Evolutionary conservation across 2,113 vertebrate species (phyloP).

Genomic region (Carassius auratus): DNA sequence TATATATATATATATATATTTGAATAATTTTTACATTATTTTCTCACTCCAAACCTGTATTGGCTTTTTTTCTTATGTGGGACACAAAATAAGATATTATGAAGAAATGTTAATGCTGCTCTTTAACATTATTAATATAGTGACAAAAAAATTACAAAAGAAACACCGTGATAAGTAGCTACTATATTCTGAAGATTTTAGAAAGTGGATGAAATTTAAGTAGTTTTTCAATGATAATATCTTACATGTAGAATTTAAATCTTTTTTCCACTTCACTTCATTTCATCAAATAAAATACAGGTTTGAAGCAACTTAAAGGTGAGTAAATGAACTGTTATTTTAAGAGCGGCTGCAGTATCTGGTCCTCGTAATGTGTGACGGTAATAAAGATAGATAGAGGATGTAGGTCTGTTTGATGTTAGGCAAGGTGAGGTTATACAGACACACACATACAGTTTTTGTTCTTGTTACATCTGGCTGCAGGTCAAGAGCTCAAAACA

Average conservation of each 20-base stretch:
- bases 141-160: no score
- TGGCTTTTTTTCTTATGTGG: no score
- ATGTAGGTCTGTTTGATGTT: constrained; percentile 72
- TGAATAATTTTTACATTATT: no score
- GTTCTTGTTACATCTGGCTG: background rate
- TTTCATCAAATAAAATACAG: background rate
- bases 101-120: no score
- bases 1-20: no score
- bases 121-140: no score
- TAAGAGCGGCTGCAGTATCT: background rate
- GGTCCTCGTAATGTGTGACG: background rate
- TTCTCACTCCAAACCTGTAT: no score
- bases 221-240: background rate
- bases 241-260: background rate
- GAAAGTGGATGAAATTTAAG: background rate
- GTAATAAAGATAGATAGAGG: constrained; percentile 62
- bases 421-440: constrained; percentile 66
- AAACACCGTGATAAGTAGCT: no score
- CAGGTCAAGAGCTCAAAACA: background rate
- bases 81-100: no score
- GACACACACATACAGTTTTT: constrained; percentile 12
- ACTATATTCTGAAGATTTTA: no score
- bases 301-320: background rate
- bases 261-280: background rate
- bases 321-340: background rate